Base-by-base conservation (phyloP, 2,113 vertebrate species). In the Entelurus aequoreus region DNA sequence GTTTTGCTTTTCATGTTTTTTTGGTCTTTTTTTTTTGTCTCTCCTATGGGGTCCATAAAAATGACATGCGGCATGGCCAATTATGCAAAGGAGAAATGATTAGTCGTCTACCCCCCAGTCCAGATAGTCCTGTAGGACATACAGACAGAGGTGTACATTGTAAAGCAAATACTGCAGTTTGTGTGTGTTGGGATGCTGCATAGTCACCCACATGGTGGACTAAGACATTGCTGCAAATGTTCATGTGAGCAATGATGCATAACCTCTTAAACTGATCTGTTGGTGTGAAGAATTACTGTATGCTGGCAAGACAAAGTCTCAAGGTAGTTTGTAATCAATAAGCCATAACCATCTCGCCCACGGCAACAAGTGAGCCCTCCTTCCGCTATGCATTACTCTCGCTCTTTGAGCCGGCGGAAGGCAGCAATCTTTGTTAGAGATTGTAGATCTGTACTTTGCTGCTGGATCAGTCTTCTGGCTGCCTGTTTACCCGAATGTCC, bases 301-400 rank as follows among this genome's bases (percentile, higher is more conserved):
- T 48, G 69, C 66, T 58, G 36, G 49, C n/a, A 61, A 71, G 79
- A 65, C 52, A 68, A 65, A 80, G 66, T 66, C 59, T 54, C 63
- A 60, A 68, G 69, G 75, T 68, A 68, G 75, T 82, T 72, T 79
- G 55, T 70, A 71, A 76, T 85, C 80, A 74, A 69, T 72, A 75
- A 71, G 72, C 67, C 59, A 55, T 57, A 63, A 66, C 69, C 49
- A 52, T 53, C 50, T 60, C 59, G 67, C 46, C 65, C 63, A 44
- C 5, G 10, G 71, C 69, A 68, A 72, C 76, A 64, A 68, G 61
- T 49, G 63, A 74, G 66, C 60, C 73, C 65, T 73, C 67, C 60
- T 5, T 62, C 66, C 46, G 11, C 42, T 12, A 46, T 5, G 12
- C 64, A 42, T 12, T 12, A 46, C 42, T 46, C 42, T 46, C 42